Evolutionary conservation across 2,888 invertebrate species (phyloP), one percentile per base, ranked within the genome.

Genomic region (Orthonychiurus folsomi): DNA sequence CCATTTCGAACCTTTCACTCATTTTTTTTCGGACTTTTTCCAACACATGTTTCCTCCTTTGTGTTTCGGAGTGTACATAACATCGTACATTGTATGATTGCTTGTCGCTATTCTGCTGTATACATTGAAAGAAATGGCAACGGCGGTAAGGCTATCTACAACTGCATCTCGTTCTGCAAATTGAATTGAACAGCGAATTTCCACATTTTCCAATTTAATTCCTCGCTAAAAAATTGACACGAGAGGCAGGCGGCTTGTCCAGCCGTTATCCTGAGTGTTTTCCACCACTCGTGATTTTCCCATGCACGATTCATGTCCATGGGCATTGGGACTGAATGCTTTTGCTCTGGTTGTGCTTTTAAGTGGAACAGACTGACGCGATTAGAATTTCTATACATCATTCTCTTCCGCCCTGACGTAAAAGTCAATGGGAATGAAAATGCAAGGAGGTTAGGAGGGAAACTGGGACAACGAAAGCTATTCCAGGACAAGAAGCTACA

Each of bases 1-100:
- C 52, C 24, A n/a, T n/a, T 59, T 50, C 50, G 27, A 50, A 25
- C 25, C 24, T 37, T 47, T 47, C 58, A 58, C 28, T 47, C 58
- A 18, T 24, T 58, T 26, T 25, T 26, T 24, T 56, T 9, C 9
- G 15, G 18, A 56, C 27, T 56, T 56, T 26, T 23, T 56, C 56
- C 24, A 5, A 3, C 5, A 3, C 23, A n/a, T 23, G n/a, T 52
- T 52, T 23, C 52, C 52, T 52, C 5, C n/a, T n/a, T n/a, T n/a
- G n/a, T n/a, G n/a, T n/a, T n/a, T n/a, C n/a, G n/a, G n/a, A n/a
- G n/a, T n/a, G n/a, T n/a, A n/a, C n/a, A n/a, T n/a, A n/a, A n/a
- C n/a, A n/a, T n/a, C n/a, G n/a, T n/a, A n/a, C n/a, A n/a, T n/a
- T n/a, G n/a, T n/a, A n/a, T n/a, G n/a, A n/a, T n/a, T n/a, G n/a